These are phyloP conservation scores for Leucania comma DNA, from an alignment of 2,888 invertebrate genomes.

Conservation along the genomic window DNA sequence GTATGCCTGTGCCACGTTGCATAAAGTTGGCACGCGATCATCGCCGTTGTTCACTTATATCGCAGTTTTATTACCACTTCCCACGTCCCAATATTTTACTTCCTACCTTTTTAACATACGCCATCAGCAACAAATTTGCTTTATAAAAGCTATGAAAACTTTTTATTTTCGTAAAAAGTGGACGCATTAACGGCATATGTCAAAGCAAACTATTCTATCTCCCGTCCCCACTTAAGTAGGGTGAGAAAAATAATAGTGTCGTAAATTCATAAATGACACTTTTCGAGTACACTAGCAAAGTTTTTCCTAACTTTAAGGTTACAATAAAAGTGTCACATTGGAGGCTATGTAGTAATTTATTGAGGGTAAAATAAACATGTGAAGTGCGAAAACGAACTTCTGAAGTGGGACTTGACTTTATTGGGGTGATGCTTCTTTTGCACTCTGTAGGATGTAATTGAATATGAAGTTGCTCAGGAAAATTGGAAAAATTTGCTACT, in stretches of 20 bases:
- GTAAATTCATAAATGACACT: constrained; percentile 84
- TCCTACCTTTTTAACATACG: constrained; percentile 41
- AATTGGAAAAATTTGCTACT: background rate
- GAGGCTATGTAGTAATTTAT: constrained; percentile 79
- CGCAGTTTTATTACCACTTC: constrained; percentile 53
- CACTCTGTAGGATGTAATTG: constrained; percentile 30
- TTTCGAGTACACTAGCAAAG: constrained; percentile 73
- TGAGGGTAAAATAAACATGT: constrained; percentile 70
- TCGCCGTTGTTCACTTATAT: constrained; percentile 47
- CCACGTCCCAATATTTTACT: constrained; percentile 47
- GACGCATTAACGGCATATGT: constrained; percentile 64
- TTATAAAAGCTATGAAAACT: constrained; percentile 60
- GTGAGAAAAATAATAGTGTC: constrained; percentile 76
- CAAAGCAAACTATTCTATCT: constrained; percentile 65
- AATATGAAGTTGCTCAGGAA: background rate
- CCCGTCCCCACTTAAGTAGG: constrained; percentile 68
- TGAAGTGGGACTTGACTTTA: constrained; percentile 56
- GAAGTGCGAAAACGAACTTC: constrained; percentile 61
- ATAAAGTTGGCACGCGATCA: constrained; percentile 58
- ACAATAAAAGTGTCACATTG: constrained; percentile 81
- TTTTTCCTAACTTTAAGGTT: constrained; percentile 80
- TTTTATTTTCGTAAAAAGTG: constrained; percentile 56
- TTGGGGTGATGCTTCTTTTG: constrained; percentile 41
- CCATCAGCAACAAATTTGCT: constrained; percentile 45
- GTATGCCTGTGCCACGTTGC: constrained; percentile 51